phyloP scores from a whole-genome alignment of 2,113 vertebrate species.

The Sapayoa aenigma region DNA sequence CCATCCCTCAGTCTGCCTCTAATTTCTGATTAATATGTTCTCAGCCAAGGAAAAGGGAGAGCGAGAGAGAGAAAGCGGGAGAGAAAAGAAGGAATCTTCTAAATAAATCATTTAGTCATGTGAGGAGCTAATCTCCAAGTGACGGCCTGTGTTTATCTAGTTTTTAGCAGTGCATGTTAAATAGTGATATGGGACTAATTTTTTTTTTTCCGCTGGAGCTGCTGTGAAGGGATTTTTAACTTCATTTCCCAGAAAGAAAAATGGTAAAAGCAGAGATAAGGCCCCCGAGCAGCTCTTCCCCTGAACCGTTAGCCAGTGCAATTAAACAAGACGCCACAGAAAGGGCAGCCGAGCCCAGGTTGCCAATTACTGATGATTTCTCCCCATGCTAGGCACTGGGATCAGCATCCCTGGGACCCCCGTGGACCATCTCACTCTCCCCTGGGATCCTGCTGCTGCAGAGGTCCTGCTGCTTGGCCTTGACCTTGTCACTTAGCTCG shows the following conservation, averaged over 20 bases:
- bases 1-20: conserved; percentile 46
- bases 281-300: conserved; percentile 34
- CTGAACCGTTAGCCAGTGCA: conserved; percentile 38
- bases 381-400: not conserved
- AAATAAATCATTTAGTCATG: conserved; percentile 78
- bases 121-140: conserved; percentile 73
- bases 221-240: conserved; percentile 70
- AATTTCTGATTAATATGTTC: conserved; percentile 76
- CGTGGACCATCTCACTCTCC: fast-evolving
- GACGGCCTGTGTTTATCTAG: conserved; percentile 73
- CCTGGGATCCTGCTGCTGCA: fast-evolving
- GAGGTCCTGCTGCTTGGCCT: not conserved
- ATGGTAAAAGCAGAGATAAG: conserved; percentile 67
- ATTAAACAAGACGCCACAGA: conserved; percentile 29
- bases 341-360: not conserved
- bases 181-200: conserved; percentile 70
- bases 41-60: conserved; percentile 61
- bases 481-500: fast-evolving
- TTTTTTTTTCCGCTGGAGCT: conserved; percentile 49
- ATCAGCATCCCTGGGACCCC: not conserved
- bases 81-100: conserved; percentile 68
- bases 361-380: not conserved
- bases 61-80: not conserved
- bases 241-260: conserved; percentile 73
- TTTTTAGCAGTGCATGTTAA: conserved; percentile 76